phyloP scores from a whole-genome alignment of 2,113 vertebrate genomes.

The Phalacrocorax aristotelis region DNA sequence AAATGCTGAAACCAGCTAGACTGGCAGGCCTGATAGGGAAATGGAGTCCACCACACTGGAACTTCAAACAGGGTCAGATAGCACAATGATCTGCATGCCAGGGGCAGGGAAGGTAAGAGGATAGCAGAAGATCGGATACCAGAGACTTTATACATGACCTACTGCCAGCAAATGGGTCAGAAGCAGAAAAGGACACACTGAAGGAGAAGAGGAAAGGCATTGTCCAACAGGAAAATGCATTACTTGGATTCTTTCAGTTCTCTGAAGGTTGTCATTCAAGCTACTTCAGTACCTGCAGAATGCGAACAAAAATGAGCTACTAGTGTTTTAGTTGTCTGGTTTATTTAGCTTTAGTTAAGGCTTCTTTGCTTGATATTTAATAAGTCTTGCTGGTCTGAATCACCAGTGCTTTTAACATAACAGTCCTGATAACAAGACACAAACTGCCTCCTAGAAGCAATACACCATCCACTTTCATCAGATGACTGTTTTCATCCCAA shows the following conservation, averaged over 20 bases:
- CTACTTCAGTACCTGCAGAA: background rate
- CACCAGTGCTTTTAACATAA: background rate
- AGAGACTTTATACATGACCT: background rate
- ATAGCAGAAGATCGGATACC: background rate
- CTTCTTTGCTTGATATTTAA: background rate
- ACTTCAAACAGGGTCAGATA: slow-evolving; percentile 24
- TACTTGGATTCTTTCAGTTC: background rate
- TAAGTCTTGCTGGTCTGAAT: background rate
- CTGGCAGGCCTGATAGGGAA: slow-evolving; percentile 9
- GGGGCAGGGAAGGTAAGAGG: slow-evolving; percentile 16
- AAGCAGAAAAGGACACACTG: background rate
- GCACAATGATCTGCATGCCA: background rate
- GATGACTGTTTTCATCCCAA: background rate
- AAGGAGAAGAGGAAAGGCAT: background rate
- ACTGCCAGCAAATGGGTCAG: background rate
- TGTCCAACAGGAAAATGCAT: background rate
- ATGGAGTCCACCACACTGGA: background rate
- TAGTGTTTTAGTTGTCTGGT: background rate
- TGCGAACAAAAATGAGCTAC: fast-evolving
- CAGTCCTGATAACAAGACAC: background rate
- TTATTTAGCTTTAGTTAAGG: background rate
- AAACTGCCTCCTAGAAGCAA: background rate
- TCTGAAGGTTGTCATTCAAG: background rate
- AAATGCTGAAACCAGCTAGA: slow-evolving; percentile 44
- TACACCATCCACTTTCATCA: background rate